These are phyloP conservation scores for Pristionchus maxplancki DNA, from an alignment of 2,888 invertebrate genomes.

Conservation along the genomic window DNA sequence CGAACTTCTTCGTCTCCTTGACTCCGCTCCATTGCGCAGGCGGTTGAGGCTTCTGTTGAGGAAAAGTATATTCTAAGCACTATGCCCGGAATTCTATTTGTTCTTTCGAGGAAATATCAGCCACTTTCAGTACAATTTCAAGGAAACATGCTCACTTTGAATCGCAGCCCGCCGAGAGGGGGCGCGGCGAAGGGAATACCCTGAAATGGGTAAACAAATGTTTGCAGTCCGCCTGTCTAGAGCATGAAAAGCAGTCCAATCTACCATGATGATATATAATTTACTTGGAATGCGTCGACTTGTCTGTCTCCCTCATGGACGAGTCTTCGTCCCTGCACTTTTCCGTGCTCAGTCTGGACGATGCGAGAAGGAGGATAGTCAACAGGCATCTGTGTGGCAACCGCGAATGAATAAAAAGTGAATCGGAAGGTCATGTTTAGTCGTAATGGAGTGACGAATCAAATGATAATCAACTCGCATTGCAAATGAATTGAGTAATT, in stretches of 20 bases:
- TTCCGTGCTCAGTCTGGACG: background rate
- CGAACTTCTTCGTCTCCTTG: background rate
- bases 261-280: background rate
- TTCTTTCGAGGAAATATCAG: no score
- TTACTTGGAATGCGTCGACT: conserved; percentile 18
- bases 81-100: no score
- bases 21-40: background rate
- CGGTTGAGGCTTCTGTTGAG: background rate
- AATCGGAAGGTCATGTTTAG: no score
- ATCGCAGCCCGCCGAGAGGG: background rate
- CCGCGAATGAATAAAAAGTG: no score
- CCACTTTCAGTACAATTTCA: background rate
- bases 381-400: background rate
- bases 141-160: background rate
- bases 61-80: background rate
- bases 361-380: background rate
- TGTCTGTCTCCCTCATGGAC: background rate
- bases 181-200: conserved; percentile 9
- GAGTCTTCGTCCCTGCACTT: background rate
- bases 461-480: no score
- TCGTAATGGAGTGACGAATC: no score
- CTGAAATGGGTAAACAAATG: background rate
- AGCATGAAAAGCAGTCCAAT: no score
- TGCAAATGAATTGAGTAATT: no score
- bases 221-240: no score